These are phyloP conservation scores for Naja naja DNA, from an alignment of 2,113 vertebrate species.

Conservation along the genomic window DNA sequence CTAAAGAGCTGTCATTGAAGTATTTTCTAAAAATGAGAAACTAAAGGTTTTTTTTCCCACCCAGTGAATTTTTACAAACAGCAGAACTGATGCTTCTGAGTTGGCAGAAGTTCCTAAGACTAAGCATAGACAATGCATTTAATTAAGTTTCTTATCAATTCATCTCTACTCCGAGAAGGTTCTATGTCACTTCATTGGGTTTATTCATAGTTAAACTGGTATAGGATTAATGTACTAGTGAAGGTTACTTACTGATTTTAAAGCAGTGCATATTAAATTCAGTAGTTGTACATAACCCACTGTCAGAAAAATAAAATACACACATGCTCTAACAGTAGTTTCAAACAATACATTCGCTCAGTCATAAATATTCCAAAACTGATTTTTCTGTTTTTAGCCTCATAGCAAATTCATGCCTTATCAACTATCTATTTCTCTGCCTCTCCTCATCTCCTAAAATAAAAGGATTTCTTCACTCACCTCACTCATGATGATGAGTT, in stretches of 20 bases:
- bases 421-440: background rate
- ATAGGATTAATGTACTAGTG: background rate
- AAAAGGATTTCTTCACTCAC: constrained; percentile 55
- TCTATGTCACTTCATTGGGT: background rate
- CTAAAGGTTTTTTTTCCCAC: rapidly evolving
- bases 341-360: background rate
- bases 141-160: background rate
- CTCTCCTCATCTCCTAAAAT: background rate
- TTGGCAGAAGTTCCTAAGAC: background rate
- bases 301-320: background rate
- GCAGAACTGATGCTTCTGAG: background rate
- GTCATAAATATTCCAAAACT: background rate
- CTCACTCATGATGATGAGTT: constrained; percentile 72
- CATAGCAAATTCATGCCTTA: background rate
- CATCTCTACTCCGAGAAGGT: background rate
- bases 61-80: background rate
- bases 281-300: rapidly evolving
- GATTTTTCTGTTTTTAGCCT: background rate
- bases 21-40: background rate
- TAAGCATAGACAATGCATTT: rapidly evolving
- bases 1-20: rapidly evolving
- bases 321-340: background rate
- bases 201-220: background rate
- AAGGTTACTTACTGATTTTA: background rate
- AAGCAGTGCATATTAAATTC: background rate